Evolutionary conservation across 2,888 invertebrate genomes (phyloP), one percentile per base, ranked within the genome.

Genomic region (Pecten maximus): DNA sequence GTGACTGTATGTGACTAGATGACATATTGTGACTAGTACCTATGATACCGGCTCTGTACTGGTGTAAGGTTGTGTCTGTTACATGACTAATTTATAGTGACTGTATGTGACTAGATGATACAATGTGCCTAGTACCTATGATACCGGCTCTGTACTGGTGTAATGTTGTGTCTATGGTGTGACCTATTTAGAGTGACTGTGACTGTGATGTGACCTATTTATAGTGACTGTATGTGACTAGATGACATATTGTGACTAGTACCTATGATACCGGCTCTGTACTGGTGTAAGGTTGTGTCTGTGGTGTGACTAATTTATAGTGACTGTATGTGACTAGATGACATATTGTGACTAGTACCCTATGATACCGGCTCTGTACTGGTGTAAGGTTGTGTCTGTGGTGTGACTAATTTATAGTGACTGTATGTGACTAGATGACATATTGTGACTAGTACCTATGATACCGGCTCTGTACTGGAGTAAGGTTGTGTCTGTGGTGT

Each of bases 1-100:
- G 93, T 40, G 92, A 92, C 40, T n/a, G 50, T 6, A 91, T 90
- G 23, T 92, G 92, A 89, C 91, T 92, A 16, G 91, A 90, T 8
- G 89, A 91, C 28, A 44, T 74, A 35, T 88, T 91, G 35, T 74
- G 35, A 74, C 35, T 35, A 28, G 10, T 74, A 74, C 74, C 74
- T 74, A 35, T 74, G 74, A 74, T 8, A 16, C 35, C 10, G 74
- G 74, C 16, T 74, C 74, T 6, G 90, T 88, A 6, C 88, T 88
- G n/a, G 86, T 88, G 87, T 40, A 88, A 40, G 87, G 87, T 40
- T 90, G 50, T 15, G 88, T 86, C 19, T 90, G 86, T n/a, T n/a
- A n/a, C 40, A 88, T 86, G 12, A 87, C 88, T 10, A 3, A 54
- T 19, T n/a, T 23, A 54, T n/a, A n/a, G n/a, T n/a, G n/a, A n/a